Evolutionary conservation across 1,140 invertebrate genomes (phyloP).

Genomic region (Cardiocondyla obscurior): DNA sequence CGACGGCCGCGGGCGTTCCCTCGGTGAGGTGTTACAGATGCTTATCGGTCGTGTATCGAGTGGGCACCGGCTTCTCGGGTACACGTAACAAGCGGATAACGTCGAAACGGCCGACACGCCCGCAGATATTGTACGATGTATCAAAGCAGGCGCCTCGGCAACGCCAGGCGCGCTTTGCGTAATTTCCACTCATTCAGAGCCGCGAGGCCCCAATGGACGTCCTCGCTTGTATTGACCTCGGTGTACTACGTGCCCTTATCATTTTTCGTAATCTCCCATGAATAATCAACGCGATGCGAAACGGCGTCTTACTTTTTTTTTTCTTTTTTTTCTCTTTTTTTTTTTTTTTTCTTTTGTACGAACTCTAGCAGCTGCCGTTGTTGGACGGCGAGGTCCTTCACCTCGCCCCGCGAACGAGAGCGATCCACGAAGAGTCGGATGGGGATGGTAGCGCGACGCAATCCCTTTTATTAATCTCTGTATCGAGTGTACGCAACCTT

Average conservation of each 20-base stretch:
- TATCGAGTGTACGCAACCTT: slow-evolving; percentile 60
- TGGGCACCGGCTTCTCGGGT: background rate
- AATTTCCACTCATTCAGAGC: slow-evolving; percentile 52
- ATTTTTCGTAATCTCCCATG: slow-evolving; percentile 45
- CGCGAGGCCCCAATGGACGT: slow-evolving; percentile 16
- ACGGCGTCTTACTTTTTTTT: slow-evolving; percentile 4
- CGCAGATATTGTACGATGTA: slow-evolving; percentile 34
- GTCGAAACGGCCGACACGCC: slow-evolving; percentile 40
- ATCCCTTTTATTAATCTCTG: slow-evolving; percentile 63
- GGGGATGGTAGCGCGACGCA: background rate
- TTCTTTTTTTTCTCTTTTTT: no score
- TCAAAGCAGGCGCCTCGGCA: slow-evolving; percentile 19
- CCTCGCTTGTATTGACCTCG: background rate
- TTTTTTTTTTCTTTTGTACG: no score
- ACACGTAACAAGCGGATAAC: slow-evolving; percentile 41
- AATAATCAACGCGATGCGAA: slow-evolving; percentile 24
- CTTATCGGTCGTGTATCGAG: slow-evolving; percentile 11
- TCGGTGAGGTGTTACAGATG: background rate
- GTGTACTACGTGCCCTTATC: background rate
- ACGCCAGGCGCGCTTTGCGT: slow-evolving; percentile 44
- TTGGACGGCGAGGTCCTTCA: background rate
- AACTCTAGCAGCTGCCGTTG: no score
- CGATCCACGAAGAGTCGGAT: background rate
- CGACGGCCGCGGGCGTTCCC: no score
- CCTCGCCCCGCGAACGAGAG: background rate